Base-by-base conservation (phyloP, 2,113 vertebrate species). In the Aptenodytes patagonicus region DNA sequence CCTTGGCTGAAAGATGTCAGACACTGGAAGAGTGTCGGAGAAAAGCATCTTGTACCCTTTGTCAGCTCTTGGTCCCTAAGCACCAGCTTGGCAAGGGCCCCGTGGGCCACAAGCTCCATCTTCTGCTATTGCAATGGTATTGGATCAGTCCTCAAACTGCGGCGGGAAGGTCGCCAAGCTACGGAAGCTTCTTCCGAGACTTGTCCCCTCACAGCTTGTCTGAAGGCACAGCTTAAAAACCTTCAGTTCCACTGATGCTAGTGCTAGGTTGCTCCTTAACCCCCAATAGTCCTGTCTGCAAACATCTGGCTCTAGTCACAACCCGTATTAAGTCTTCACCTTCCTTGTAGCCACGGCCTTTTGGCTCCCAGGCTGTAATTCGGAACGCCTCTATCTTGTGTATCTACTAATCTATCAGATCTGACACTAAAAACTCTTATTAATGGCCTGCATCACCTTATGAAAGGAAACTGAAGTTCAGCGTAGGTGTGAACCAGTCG, bases 401-500 rank as follows among this genome's bases (percentile, higher is more conserved):
- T 29, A 22, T 31, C 73, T 71, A 20, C 55, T 84, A 4, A 65
- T 17, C 28, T 36, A 2, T 32, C 5, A 8, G 19, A 9, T n/a
- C 17, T 36, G 34, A 54, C 2, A 11, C 44, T 6, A 51, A 60
- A 89, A 44, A 2, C 13, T 60, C 22, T 11, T 2, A 4, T 52
- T 28, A 54, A n/a, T 0, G 0, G 47, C 57, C 19, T 46, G 6
- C 13, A 46, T 55, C 13, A 32, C 32, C 36, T 52, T 26, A 51
- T 2, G 62, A 46, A 75, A 66, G n/a, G 61, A 70, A 54, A 18
- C 8, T 3, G 7, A n/a, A 40, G 13, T 14, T 54, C 16, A 11
- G 7, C 0, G 1, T 34, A 14, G 15, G 13, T 60, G 36, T 12
- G 54, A 83, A n/a, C 28, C n/a, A 13, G 36, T 8, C 2, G 0